phyloP scores from a whole-genome alignment of 2,888 invertebrate species.

The Drosophila borborema region DNA sequence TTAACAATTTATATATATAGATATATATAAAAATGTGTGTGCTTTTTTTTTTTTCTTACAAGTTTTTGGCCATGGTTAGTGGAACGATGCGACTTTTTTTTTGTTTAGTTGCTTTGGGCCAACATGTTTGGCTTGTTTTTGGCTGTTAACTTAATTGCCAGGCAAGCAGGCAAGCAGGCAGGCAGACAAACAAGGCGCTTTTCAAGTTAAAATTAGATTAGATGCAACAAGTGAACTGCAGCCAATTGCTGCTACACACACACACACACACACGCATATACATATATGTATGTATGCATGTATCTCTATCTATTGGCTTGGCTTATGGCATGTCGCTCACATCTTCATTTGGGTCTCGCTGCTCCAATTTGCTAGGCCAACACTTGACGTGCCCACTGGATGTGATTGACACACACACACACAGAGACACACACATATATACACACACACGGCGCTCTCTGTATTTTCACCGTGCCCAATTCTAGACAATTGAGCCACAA shows the following conservation, averaged over 20 bases:
- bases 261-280: not conserved
- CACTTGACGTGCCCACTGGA: constrained; percentile 35
- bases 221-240: constrained; percentile 39
- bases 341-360: constrained; percentile 38
- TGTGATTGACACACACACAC: constrained; percentile 58
- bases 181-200: constrained; percentile 48
- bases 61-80: constrained; percentile 76
- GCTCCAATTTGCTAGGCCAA: constrained; percentile 46
- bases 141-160: constrained; percentile 65
- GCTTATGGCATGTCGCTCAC: constrained; percentile 20
- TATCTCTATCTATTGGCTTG: constrained; percentile 7
- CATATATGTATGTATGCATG: not conserved
- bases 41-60: constrained; percentile 50
- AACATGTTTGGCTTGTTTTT: constrained; percentile 74
- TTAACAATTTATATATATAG: constrained; percentile 13
- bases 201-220: constrained; percentile 75
- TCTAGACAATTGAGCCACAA: constrained; percentile 47
- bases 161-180: constrained; percentile 25
- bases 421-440: not conserved
- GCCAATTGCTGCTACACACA: constrained; percentile 25
- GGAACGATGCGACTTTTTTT: constrained; percentile 48
- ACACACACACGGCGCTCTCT: not conserved
- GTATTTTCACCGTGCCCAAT: constrained; percentile 51
- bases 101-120: constrained; percentile 44
- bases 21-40: not conserved